Base-by-base conservation (phyloP, 2,113 vertebrate genomes). In the Phylloscopus whistleri region DNA sequence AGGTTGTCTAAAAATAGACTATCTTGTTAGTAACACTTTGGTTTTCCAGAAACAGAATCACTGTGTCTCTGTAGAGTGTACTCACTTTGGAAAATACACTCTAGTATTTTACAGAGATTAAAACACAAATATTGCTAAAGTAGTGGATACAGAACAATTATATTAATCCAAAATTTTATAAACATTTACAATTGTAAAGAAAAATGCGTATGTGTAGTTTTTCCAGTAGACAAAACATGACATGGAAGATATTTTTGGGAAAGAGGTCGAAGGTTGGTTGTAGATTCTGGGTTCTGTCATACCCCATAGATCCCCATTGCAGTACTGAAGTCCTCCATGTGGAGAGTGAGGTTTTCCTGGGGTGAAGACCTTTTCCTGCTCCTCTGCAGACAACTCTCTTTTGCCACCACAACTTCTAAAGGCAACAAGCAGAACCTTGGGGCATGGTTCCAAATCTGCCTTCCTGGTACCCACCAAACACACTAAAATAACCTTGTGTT, bases 221-320 rank as follows among this genome's bases (percentile, higher is more conserved):
- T 39, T 68, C 49, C 46, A 18, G 33, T 27, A 81, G 48, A 18
- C 24, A 52, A 67, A 84, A 56, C 43, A 52, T 16, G 44, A 56
- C 7, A 24, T 17, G 4, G 26, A 41, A 72, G 28, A 64, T 17
- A 3, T 33, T 93, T 81, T 41, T 7, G 20, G 51, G 9, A 5
- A 52, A 80, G 82, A 44, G 16, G 2, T 41, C 73, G 52, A 75
- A 41, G 69, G 13, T 5, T 84, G 24, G 8, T 62, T 43, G 16
- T 43, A 49, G 43, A 7, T 0, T 21, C n/a, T 56, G 53, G 7
- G 21, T 66, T 68, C 43, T 31, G 7, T 39, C 41, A 51, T 1
- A 2, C 30, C 24, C 16, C 15, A 7, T 13, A 31, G 30, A 51
- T 68, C 31, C 13, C 17, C 19, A 26, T 22, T 0, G 0, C 16